phyloP scores from a whole-genome alignment of 2,113 vertebrate species.

The Lycaon pictus region DNA sequence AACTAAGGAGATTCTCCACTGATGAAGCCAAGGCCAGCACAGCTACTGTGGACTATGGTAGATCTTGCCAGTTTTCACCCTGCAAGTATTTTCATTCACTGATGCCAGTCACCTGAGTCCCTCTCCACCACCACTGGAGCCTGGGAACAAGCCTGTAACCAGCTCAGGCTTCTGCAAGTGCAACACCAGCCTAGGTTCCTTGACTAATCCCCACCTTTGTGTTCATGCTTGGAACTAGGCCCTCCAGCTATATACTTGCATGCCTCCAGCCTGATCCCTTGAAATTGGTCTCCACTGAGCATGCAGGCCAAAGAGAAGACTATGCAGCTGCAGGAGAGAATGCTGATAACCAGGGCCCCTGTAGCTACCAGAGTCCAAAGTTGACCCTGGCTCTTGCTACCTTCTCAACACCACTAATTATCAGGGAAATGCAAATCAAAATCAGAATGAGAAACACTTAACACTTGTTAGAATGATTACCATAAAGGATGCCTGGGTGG shows the following conservation, averaged over 20 bases:
- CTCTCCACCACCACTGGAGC: not conserved
- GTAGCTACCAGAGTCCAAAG: not conserved
- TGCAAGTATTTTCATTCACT: not conserved
- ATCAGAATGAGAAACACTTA: not conserved
- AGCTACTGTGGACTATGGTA: not conserved
- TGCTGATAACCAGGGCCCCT: not conserved
- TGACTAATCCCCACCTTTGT: not conserved
- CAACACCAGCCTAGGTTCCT: not conserved
- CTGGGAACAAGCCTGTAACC: not conserved
- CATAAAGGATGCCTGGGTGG: not conserved
- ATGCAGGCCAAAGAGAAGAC: no score
- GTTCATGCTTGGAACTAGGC: no score
- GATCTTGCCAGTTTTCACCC: not conserved
- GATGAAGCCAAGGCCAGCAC: no score
- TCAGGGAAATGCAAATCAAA: not conserved
- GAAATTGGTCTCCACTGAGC: not conserved
- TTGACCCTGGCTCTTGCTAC: not conserved
- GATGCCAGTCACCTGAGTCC: not conserved
- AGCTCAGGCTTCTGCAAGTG: not conserved
- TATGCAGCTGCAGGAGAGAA: not conserved
- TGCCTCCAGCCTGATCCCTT: not conserved
- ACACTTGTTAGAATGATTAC: not conserved
- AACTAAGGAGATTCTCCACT: not conserved
- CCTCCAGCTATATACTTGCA: no score
- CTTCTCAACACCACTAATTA: not conserved